Evolutionary conservation across 2,888 invertebrate species (phyloP).

Genomic region (Diaphora mendica): DNA sequence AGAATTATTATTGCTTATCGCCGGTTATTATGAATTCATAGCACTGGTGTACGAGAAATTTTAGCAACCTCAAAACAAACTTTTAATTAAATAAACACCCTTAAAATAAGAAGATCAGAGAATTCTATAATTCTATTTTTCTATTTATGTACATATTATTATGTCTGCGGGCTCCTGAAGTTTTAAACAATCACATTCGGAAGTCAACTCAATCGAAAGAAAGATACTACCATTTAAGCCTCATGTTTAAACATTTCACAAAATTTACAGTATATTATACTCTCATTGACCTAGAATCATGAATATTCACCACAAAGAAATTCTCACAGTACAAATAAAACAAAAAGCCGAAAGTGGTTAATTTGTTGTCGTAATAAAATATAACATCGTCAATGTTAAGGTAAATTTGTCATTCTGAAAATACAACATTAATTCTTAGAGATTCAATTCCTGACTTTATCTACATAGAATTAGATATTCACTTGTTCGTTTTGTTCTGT

Average conservation of each 20-base stretch:
- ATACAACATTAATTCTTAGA: background rate
- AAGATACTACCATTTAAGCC: too few relatives aligned
- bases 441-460: background rate
- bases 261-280: background rate
- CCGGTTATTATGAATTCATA: constrained; percentile 38
- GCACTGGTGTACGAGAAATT: constrained; percentile 1
- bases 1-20: constrained; percentile 48
- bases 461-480: background rate
- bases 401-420: background rate
- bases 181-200: too few relatives aligned
- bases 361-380: background rate
- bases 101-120: too few relatives aligned
- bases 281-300: background rate
- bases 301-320: background rate
- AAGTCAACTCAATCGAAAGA: too few relatives aligned
- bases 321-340: background rate
- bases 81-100: too few relatives aligned
- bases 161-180: too few relatives aligned
- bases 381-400: background rate
- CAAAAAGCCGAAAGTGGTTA: background rate
- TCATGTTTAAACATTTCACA: background rate
- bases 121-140: too few relatives aligned
- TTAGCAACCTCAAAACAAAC: too few relatives aligned
- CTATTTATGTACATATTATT: too few relatives aligned
- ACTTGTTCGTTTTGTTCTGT: background rate